Evolutionary conservation across 2,888 invertebrate genomes (phyloP).

Genomic region (Palloptera scutellata): DNA sequence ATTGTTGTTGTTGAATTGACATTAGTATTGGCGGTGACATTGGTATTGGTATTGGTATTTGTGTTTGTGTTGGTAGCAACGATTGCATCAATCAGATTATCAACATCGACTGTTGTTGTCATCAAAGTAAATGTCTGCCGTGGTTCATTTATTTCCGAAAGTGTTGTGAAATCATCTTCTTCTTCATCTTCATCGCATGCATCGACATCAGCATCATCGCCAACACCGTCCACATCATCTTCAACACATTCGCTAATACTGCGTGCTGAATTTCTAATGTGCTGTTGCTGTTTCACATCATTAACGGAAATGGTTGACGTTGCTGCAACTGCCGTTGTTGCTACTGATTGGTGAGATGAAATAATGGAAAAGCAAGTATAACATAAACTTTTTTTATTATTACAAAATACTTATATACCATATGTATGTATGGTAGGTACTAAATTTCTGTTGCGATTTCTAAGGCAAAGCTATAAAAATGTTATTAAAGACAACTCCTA

Average conservation of each 20-base stretch:
- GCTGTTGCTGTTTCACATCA: conserved; percentile 24
- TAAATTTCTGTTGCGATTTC: no score
- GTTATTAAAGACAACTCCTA: no score
- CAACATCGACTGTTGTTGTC: conserved; percentile 44
- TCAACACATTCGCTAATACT: conserved; percentile 58
- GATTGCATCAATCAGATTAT: conserved; percentile 45
- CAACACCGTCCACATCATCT: conserved; percentile 25
- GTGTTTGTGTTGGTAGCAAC: conserved; percentile 29
- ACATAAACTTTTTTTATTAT: neutral
- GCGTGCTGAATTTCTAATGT: conserved; percentile 53
- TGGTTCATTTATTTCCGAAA: conserved; percentile 62
- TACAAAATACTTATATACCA: neutral
- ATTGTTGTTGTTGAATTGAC: conserved; percentile 42
- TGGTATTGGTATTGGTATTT: conserved; percentile 3
- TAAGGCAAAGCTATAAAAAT: no score
- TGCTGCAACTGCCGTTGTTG: conserved; percentile 8
- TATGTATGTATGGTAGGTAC: no score
- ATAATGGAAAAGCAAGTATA: neutral
- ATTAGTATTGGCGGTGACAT: conserved; percentile 42
- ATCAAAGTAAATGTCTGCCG: conserved; percentile 47
- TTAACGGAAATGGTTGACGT: neutral
- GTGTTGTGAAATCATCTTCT: conserved; percentile 60
- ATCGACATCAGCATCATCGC: conserved; percentile 43
- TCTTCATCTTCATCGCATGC: conserved; percentile 50
- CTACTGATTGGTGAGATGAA: conserved; percentile 19